Base-by-base conservation (phyloP, 2,113 vertebrate species). In the Aix galericulata region DNA sequence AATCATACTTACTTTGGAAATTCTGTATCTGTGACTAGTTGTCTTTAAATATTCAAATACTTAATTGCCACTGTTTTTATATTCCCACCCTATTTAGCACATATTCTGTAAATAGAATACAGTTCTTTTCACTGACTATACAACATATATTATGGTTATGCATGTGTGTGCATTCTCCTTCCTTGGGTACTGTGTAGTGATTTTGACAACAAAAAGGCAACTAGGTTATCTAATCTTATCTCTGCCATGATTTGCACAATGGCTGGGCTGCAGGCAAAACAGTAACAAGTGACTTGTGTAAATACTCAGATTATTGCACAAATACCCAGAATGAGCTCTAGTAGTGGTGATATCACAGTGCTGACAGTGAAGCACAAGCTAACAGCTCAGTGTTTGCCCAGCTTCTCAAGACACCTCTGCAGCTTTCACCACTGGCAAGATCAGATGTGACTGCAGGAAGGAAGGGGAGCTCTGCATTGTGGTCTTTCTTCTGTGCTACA, bases 281-380 rank as follows among this genome's bases (percentile, higher is more conserved):
- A 22, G 52, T 22, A 31, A 50, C 31, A 14, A 14, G 60, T 3
- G 44, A 34, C 26, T 42, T 26, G 52, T 36, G 42, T 17, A 66
- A 66, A 66, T 21, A 22, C 44, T 44, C 13, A 14, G 17, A 15
- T 53, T 15, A 29, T 18, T 5, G 0, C 20, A 52, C 27, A 46
- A 55, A 53, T 53, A 15, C 38, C 17, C 55, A 25, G 23, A 15
- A 6, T 15, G 62, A 50, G 44, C 44, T 60, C 55, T 13, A 21
- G 32, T 10, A n/a, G 32, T n/a, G 62, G 38, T 32, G 23, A 13
- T 32, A 17, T 44, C 1, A 0, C 53, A 36, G 29, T 4, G 3
- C 36, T 42, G 78, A n/a, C 7, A 16, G 6, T 0, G 1, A 32
- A 36, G 44, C 13, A 1, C 3, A 11, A 17, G 36, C 63, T 62